phyloP scores from a whole-genome alignment of 1,140 invertebrate species.

The Ceratosolen fusciceps region DNA sequence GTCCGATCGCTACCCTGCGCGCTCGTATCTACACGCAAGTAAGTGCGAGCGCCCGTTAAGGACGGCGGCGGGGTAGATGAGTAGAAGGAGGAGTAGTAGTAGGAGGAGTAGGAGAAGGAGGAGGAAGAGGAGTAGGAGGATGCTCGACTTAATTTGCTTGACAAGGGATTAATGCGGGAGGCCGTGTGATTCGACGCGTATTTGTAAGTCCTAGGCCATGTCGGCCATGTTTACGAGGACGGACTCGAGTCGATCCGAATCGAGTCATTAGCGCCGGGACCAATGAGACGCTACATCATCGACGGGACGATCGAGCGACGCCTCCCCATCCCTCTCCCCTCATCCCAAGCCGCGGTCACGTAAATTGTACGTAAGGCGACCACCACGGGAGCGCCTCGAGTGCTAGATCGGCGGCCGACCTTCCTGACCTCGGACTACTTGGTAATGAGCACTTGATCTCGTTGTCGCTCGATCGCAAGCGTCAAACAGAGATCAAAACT shows the following conservation, averaged over 20 bases:
- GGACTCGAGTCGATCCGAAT: not conserved
- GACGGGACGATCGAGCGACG: not conserved
- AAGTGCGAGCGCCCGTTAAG: slow-evolving; percentile 33
- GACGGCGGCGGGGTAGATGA: not conserved
- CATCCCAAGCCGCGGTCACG: too few species aligned
- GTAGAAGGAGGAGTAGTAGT: too few species aligned
- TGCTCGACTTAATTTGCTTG: slow-evolving; percentile 39
- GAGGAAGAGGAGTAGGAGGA: too few species aligned
- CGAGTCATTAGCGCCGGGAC: not conserved
- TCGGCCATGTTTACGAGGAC: not conserved
- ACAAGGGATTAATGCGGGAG: slow-evolving; percentile 36
- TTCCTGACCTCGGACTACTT: too few species aligned
- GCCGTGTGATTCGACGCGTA: slow-evolving; percentile 11
- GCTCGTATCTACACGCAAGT: slow-evolving; percentile 40
- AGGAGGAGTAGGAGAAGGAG: too few species aligned
- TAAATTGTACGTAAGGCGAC: too few species aligned
- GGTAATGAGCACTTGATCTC: too few species aligned
- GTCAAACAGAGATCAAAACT: too few species aligned
- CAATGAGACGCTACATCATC: not conserved
- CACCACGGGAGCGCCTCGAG: too few species aligned
- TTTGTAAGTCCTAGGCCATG: slow-evolving; percentile 11
- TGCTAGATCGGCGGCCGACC: too few species aligned
- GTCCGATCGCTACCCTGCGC: slow-evolving; percentile 22
- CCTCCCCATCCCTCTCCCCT: too few species aligned
- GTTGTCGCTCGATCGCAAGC: too few species aligned